A percentile compares a stretch with the other conserved stretches of the same genome.
Conservation (phyloP, 2,797 vertebrate species). For the Cichlasoma orientale region DNA sequence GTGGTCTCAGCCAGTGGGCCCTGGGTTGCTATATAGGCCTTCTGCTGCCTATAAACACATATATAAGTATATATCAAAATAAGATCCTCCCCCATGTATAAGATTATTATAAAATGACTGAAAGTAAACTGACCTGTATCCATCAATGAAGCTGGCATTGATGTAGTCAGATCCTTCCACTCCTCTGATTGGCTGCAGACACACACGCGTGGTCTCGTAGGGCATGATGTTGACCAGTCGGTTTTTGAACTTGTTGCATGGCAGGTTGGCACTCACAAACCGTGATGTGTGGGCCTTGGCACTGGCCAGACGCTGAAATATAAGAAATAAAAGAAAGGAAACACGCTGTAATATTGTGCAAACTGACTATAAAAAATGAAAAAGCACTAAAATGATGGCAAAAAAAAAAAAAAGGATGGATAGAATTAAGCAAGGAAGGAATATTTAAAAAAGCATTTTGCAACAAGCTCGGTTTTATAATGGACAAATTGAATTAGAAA, state of each 20-base stretch:
- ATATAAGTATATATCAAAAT: background rate
- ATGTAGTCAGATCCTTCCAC: constrained; percentile 99
- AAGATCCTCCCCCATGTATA: background rate
- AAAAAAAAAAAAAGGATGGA: background rate
- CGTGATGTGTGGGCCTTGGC: constrained; percentile 98
- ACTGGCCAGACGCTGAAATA: constrained; percentile 90
- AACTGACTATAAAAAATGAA: background rate
- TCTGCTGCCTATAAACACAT: constrained; percentile 84
- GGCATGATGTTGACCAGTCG: constrained; percentile 99
- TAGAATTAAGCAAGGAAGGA: background rate
- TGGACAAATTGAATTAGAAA: constrained; percentile 56
- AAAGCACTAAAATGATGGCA: background rate
- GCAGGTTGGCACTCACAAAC: constrained; percentile 99
- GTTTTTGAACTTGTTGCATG: constrained; percentile 99
- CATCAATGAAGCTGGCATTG: constrained; percentile 98
- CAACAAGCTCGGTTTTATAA: constrained; percentile 37
- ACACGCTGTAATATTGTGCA: background rate
- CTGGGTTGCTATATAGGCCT: constrained; percentile 97
- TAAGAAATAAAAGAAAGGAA: background rate
- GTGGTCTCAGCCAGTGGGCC: constrained; percentile 97
- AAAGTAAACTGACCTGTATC: constrained; percentile 87
- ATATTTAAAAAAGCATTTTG: constrained; percentile 42
- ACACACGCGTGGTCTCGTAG: constrained; percentile 96
- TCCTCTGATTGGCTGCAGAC: constrained; percentile 96
- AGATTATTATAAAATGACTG: background rate